phyloP scores from a whole-genome alignment of 1,140 invertebrate genomes.

The Sycophila sp. region DNA sequence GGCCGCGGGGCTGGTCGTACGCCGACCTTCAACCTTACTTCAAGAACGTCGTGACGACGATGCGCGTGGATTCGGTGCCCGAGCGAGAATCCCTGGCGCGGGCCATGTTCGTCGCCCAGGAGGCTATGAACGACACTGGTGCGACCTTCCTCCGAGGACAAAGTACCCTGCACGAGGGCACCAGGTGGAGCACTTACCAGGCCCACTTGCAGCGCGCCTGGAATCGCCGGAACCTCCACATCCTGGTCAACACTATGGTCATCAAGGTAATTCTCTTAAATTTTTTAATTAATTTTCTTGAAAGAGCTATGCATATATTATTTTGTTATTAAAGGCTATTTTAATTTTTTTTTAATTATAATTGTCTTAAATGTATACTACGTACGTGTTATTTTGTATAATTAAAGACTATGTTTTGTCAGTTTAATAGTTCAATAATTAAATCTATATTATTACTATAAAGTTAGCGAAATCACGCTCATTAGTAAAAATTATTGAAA shows the following conservation, averaged over 20 bases:
- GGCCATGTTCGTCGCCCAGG: slow-evolving; percentile 47
- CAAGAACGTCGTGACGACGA: slow-evolving; percentile 58
- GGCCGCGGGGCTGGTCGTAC: slow-evolving; percentile 71
- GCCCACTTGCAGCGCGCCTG: slow-evolving; percentile 75
- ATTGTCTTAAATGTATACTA: no score
- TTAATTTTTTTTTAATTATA: slow-evolving; percentile 10
- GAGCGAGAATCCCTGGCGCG: slow-evolving; percentile 44
- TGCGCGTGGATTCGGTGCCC: slow-evolving; percentile 61
- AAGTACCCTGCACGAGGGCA: slow-evolving; percentile 73
- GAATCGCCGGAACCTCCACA: slow-evolving; percentile 74
- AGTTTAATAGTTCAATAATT: no score
- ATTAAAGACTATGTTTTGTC: no score
- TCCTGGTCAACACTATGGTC: slow-evolving; percentile 75
- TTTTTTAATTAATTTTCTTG: not conserved
- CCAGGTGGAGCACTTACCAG: slow-evolving; percentile 74
- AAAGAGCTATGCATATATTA: no score
- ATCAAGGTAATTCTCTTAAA: slow-evolving; percentile 63
- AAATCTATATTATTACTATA: no score
- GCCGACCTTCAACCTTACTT: slow-evolving; percentile 68
- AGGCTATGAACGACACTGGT: slow-evolving; percentile 54
- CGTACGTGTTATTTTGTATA: no score
- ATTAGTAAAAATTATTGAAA: no score
- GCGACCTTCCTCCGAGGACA: slow-evolving; percentile 62
- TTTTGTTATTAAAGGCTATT: slow-evolving; percentile 3
- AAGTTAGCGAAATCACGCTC: no score